Base-by-base conservation (phyloP, 1,140 invertebrate genomes). In the Dreissena rostriformis region DNA sequence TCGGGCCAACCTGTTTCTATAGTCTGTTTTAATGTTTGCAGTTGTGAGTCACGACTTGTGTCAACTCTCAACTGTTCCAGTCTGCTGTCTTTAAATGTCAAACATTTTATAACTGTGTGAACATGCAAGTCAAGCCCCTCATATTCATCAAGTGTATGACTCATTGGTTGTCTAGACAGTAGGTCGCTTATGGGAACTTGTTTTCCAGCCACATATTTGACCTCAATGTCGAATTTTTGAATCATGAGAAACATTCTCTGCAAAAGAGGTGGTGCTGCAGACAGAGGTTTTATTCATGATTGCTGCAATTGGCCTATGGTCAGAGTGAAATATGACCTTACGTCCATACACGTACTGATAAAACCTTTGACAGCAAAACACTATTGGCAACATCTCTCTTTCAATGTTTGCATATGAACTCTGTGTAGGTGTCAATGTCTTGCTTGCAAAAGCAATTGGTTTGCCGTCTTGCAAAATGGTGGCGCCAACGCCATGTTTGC, bases 341-440 rank as follows among this genome's bases (percentile, higher is more conserved):
- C 24, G 66, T n/a, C 66, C 19, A n/a, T 28, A n/a, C 12, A 67
- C 26, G 84, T 90, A 93, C 52, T 90, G 71, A 80, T 94, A 89
- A 88, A 94, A 94, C 51, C 90, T 80, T 78, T 93, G 90, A 6
- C 92, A 88, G 14, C 90, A 90, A 85, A 94, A 95, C 7, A 95
- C 89, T 70, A 94, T 93, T 7, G 94, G 93, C 1, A 94, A 87
- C 7, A 94, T 88, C 86, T 95, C 94, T 78, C 93, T 90, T 72
- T 95, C 94, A 7, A 94, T 92, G 88, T 94, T 93, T 24, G 90
- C 92, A 81, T 94, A 95, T 26, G 61, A 88, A n/a, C 86, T 95
- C 93, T 67, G 91, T 90, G 66, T 67, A 12, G 11, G 22, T 12
- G 66, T 67, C 66, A 67, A 67, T 12, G 19, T 67, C 22, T 67